Percentiles rank a stretch among this genome's conserved stretches.
phyloP scores from a whole-genome alignment of 2,113 vertebrate genomes.

The Neoarius graeffei region DNA sequence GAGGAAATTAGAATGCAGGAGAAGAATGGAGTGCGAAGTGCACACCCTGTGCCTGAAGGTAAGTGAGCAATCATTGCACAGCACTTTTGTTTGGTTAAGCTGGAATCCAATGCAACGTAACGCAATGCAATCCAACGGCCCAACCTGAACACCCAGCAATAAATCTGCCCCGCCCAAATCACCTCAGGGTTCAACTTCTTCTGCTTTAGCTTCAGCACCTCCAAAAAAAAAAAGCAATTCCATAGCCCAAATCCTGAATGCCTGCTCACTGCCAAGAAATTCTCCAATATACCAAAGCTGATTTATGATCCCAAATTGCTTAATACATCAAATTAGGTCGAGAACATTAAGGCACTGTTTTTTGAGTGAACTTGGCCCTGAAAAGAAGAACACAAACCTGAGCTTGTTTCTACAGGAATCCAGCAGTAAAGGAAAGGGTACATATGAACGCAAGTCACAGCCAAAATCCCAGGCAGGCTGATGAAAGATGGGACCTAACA shows the following conservation, averaged over 20 bases:
- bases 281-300: conserved; percentile 7
- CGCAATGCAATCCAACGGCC: conserved; percentile 23
- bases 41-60: conserved; percentile 17
- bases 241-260: neutral
- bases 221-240: conserved; percentile 9
- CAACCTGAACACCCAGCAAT: conserved; percentile 27
- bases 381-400: neutral
- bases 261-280: neutral
- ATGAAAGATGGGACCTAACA: neutral
- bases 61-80: conserved; percentile 23
- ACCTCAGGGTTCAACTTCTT: conserved; percentile 21
- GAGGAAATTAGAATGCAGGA: conserved; percentile 12
- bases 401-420: neutral
- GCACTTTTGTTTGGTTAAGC: conserved; percentile 28
- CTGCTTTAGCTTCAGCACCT: conserved; percentile 17
- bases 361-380: neutral
- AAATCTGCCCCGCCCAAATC: conserved; percentile 37
- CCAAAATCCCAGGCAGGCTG: neutral
- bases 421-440: neutral
- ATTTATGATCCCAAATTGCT: neutral
- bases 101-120: conserved; percentile 6
- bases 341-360: neutral
- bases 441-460: neutral
- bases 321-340: conserved; percentile 18
- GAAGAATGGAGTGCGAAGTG: neutral